Conservation (phyloP, 2,888 invertebrate genomes). For the Rhyacophila evoluta region DNA sequence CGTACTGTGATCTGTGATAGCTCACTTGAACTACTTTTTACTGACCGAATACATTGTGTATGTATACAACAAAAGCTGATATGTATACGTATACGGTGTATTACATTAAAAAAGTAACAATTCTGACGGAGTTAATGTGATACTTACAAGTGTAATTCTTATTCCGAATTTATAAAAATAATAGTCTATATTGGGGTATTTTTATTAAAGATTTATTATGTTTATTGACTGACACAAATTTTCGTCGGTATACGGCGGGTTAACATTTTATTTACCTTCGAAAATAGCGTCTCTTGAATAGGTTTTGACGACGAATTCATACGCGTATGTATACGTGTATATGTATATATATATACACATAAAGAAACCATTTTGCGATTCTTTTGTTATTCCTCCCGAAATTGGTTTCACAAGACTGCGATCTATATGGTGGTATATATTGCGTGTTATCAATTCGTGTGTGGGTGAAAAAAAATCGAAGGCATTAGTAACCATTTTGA, state of each 20-base stretch:
- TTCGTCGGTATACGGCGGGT: not conserved
- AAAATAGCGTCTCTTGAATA: not conserved
- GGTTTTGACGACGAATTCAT: not conserved
- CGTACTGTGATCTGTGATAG: too few species aligned
- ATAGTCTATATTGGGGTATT: too few species aligned
- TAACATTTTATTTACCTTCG: not conserved
- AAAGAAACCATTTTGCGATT: not conserved
- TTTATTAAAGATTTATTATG: too few species aligned
- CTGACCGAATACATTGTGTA: too few species aligned
- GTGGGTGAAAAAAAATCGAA: not conserved
- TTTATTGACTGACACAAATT: not conserved
- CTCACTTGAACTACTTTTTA: too few species aligned
- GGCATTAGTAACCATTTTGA: not conserved
- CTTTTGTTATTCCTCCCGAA: not conserved
- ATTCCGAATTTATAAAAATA: too few species aligned
- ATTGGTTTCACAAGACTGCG: not conserved
- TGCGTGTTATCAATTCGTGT: not conserved
- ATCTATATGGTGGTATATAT: not conserved
- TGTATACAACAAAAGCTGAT: too few species aligned
- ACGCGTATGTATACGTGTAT: not conserved
- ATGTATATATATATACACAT: not conserved
- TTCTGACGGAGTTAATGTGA: too few species aligned
- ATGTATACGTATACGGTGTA: too few species aligned
- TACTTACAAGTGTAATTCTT: too few species aligned
- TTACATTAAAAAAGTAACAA: too few species aligned